Evolutionary conservation across 2,888 invertebrate genomes (phyloP).

Genomic region (Leptopilina syphax): DNA sequence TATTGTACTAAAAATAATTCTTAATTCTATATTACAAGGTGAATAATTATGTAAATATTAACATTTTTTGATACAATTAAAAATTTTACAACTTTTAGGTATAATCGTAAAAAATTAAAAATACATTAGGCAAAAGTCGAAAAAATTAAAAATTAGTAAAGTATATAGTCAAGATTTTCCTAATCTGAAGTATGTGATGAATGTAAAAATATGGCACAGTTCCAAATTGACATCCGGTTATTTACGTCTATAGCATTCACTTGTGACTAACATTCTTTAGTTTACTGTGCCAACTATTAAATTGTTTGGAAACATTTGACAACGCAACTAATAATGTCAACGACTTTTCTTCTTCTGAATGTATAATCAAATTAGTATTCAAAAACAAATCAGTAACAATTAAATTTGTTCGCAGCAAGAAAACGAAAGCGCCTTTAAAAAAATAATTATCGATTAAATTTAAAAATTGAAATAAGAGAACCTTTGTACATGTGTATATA

Average conservation of each 20-base stretch:
- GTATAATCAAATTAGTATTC: too few species aligned
- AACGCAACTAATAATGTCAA: constrained; percentile 27
- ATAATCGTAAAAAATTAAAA: too few species aligned
- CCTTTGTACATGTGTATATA: neutral
- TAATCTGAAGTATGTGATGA: neutral
- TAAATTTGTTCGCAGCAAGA: too few species aligned
- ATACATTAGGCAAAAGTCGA: too few species aligned
- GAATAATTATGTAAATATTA: too few species aligned
- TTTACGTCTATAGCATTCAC: constrained; percentile 1
- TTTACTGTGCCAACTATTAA: constrained; percentile 30
- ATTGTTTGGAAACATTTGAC: neutral
- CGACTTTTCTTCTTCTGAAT: constrained; percentile 13
- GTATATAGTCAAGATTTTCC: neutral
- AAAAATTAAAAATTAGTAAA: neutral
- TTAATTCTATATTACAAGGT: too few species aligned
- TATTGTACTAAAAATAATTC: too few species aligned
- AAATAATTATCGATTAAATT: neutral
- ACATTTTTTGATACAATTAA: too few species aligned
- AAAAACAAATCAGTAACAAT: too few species aligned
- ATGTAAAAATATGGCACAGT: constrained; percentile 2
- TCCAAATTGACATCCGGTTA: constrained; percentile 37
- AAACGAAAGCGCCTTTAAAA: neutral
- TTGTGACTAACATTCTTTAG: constrained; percentile 28
- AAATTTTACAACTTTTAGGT: too few species aligned
- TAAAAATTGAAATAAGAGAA: neutral